Evolutionary conservation across 2,113 vertebrate genomes (phyloP).

Genomic region (Pica pica): DNA sequence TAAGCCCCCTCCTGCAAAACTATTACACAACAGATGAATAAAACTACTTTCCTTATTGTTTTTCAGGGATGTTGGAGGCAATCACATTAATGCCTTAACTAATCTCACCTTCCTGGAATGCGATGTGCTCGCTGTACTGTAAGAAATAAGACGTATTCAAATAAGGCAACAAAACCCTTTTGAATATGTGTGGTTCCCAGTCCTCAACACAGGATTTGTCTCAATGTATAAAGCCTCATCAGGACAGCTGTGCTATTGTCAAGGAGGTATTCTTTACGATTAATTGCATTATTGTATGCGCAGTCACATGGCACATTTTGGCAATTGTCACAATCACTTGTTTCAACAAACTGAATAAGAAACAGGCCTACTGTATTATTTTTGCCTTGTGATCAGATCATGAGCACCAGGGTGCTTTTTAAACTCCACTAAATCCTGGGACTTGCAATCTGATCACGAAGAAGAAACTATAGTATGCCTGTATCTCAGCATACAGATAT

Average conservation of each 20-base stretch:
- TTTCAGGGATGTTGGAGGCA: slow-evolving; percentile 79
- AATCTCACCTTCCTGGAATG: slow-evolving; percentile 75
- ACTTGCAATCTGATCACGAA: neutral
- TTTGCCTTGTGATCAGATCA: neutral
- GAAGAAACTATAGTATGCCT: neutral
- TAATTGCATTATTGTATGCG: neutral
- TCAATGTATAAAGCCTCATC: neutral
- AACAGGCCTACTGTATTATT: neutral
- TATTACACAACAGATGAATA: neutral
- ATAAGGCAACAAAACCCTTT: neutral
- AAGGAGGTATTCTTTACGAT: neutral
- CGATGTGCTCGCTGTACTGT: slow-evolving; percentile 74
- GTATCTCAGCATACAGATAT: neutral
- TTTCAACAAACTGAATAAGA: neutral
- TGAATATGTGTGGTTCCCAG: neutral
- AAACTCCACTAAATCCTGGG: neutral
- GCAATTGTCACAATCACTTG: neutral
- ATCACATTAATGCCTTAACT: slow-evolving; percentile 70
- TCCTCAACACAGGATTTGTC: neutral
- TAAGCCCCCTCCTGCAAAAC: neutral
- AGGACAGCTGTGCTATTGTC: neutral
- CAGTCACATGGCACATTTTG: neutral
- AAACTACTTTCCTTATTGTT: neutral
- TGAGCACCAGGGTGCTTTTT: neutral
- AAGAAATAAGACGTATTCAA: slow-evolving; percentile 51